phyloP scores from a whole-genome alignment of 2,113 vertebrate genomes.

The Edolisoma coerulescens region DNA sequence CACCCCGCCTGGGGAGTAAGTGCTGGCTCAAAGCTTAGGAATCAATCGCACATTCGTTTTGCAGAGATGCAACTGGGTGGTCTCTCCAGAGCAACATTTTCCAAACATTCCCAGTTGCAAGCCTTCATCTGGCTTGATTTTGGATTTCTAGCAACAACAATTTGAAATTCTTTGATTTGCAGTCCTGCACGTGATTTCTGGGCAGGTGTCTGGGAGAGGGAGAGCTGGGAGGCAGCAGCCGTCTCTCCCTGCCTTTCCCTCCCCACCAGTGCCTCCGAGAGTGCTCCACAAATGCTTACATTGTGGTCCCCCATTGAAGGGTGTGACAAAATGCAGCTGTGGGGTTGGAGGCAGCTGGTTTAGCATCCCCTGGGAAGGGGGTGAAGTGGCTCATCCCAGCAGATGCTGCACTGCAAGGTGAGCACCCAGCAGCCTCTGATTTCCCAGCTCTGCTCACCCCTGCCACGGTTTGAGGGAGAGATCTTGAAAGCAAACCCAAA shows the following conservation, averaged over 20 bases:
- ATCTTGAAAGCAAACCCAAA: constrained; percentile 39
- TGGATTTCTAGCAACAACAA: neutral
- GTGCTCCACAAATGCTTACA: neutral
- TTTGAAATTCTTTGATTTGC: neutral
- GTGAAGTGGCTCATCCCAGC: neutral
- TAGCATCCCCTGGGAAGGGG: neutral
- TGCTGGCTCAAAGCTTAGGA: neutral
- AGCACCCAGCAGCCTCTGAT: neutral
- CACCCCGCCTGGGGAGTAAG: neutral
- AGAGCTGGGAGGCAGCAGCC: neutral
- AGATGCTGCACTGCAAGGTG: neutral
- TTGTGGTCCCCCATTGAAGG: fast-evolving
- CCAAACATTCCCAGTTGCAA: neutral
- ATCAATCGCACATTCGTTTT: neutral
- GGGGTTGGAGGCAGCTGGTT: neutral
- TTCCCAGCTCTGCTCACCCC: neutral
- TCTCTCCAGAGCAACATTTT: neutral
- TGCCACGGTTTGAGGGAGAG: neutral
- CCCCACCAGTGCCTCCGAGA: neutral
- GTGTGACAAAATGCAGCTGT: neutral
- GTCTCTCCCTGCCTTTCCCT: neutral
- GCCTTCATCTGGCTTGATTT: neutral
- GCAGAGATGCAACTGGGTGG: constrained; percentile 11
- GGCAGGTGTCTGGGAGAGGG: neutral
- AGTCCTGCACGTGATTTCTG: neutral